A percentile compares a stretch with the other conserved stretches of the same genome.
These are phyloP conservation scores for Ennomos quercinarius DNA, from an alignment of 2,888 invertebrate species.

Conservation along the genomic window DNA sequence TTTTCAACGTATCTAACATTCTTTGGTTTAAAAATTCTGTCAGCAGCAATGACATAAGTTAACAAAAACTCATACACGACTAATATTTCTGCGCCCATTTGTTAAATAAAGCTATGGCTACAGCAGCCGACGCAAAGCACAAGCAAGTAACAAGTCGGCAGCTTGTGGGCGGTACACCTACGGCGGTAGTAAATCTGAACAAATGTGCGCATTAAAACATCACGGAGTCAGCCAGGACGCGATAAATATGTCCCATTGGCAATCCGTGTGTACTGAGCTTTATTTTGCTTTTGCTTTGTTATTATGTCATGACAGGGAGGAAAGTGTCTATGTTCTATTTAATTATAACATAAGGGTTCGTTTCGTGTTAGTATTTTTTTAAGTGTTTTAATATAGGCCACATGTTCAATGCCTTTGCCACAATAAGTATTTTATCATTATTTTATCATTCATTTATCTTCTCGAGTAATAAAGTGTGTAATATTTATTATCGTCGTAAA, in stretches of 20 bases:
- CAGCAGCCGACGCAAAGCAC: slow-evolving; percentile 39
- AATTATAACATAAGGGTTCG: too few species aligned
- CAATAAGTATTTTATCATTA: slow-evolving; percentile 15
- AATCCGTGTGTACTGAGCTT: slow-evolving; percentile 48
- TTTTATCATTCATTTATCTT: slow-evolving; percentile 23
- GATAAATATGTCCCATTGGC: slow-evolving; percentile 60
- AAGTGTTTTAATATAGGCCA: too few species aligned
- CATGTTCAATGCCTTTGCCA: slow-evolving; percentile 8
- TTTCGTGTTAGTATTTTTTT: too few species aligned
- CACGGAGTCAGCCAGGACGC: slow-evolving; percentile 51
- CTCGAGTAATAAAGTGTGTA: slow-evolving; percentile 17
- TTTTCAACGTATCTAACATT: too few species aligned
- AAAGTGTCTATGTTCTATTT: too few species aligned
- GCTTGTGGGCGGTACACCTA: slow-evolving; percentile 63
- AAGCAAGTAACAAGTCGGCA: slow-evolving; percentile 49
- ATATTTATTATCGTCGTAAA: slow-evolving; percentile 20
- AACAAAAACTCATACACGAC: neutral
- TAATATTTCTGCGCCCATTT: slow-evolving; percentile 27
- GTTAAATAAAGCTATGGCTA: slow-evolving; percentile 34
- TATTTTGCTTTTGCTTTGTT: slow-evolving; percentile 25
- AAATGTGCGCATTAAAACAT: slow-evolving; percentile 65
- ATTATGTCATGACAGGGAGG: too few species aligned
- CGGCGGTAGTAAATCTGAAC: slow-evolving; percentile 67
- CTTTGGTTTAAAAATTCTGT: too few species aligned
- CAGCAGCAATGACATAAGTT: too few species aligned